Evolutionary conservation across 2,797 vertebrate species (phyloP), one percentile per base, ranked within the genome.

Genomic region (Natrix natrix): DNA sequence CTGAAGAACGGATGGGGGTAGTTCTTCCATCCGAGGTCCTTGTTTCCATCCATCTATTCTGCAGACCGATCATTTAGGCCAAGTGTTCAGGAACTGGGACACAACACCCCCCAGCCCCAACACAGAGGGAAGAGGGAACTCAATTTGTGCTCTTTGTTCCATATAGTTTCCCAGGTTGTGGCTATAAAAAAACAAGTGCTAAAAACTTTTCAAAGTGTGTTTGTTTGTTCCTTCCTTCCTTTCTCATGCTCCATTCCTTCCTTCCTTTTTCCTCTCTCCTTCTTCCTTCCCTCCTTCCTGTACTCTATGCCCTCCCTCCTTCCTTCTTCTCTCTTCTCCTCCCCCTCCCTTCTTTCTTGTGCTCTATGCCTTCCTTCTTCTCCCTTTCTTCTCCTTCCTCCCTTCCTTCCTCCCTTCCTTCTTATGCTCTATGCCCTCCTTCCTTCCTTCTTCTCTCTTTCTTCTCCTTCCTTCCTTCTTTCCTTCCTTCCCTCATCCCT

Each of bases 81-180:
- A 91, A 10, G 17, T 4, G 63, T 74, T 94, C 4, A 22, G 57
- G 8, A 95, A 48, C 87, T 88, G 90, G 94, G 88, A 63, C 95
- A 94, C 14, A 0, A 2, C 91, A 37, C 1, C 20, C 83, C 92
- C 92, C 66, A 37, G 8, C 66, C 66, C 5, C 4, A 66, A 66
- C 28, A 66, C 63, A 86, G 0, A 0, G 93, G 59, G 61, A 54
- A 87, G 91, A 26, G 3, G 5, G 66, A 4, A 54, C 91, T 28
- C 12, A 60, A 94, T 55, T 60, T 60, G 52, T 61, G 24, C 24
- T 43, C 88, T 94, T 90, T 94, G 83, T 92, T 93, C 92, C 54
- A 0, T 56, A 24, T n/a, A 28, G 48, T 59, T 93, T 90, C 90
- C 66, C 54, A 11, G n/a, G 37, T 93, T 93, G 83, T 59, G 91